phyloP scores from a whole-genome alignment of 1,140 invertebrate genomes.

The Calliopsis andreniformis region DNA sequence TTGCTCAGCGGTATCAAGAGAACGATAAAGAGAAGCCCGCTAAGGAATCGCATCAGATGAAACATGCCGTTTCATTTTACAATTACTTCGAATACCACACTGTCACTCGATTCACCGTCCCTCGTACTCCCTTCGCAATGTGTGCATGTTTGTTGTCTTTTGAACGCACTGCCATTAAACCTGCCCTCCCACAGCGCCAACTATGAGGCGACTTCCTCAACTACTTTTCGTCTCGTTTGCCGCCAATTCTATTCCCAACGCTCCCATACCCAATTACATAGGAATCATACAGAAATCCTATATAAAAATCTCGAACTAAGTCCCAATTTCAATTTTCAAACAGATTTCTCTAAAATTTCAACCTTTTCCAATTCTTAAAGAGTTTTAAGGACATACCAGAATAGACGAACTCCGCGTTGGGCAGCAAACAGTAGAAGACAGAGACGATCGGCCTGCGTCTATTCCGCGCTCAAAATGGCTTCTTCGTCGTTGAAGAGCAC shows the following conservation, averaged over 20 bases:
- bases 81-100: slow-evolving; percentile 38
- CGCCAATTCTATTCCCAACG: neutral
- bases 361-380: too few relatives aligned
- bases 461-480: slow-evolving; percentile 62
- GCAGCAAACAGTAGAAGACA: slow-evolving; percentile 33
- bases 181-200: slow-evolving; percentile 15
- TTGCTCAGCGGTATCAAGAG: slow-evolving; percentile 48
- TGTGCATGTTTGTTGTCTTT: slow-evolving; percentile 53
- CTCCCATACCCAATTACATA: too few relatives aligned
- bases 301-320: too few relatives aligned
- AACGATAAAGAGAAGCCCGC: slow-evolving; percentile 44
- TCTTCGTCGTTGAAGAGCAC: slow-evolving; percentile 63
- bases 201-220: neutral
- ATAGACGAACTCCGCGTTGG: too few relatives aligned
- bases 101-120: slow-evolving; percentile 25
- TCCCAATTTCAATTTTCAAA: too few relatives aligned
- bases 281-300: too few relatives aligned
- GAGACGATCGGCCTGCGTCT: slow-evolving; percentile 6
- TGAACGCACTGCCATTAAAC: slow-evolving; percentile 36
- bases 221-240: neutral
- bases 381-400: too few relatives aligned
- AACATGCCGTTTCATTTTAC: slow-evolving; percentile 67
- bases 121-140: neutral
- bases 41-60: slow-evolving; percentile 54
- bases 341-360: too few relatives aligned